Percentiles rank a stretch among this genome's conserved stretches.
Conservation (phyloP, 2,888 invertebrate species). For the Odontomyia ornata region DNA sequence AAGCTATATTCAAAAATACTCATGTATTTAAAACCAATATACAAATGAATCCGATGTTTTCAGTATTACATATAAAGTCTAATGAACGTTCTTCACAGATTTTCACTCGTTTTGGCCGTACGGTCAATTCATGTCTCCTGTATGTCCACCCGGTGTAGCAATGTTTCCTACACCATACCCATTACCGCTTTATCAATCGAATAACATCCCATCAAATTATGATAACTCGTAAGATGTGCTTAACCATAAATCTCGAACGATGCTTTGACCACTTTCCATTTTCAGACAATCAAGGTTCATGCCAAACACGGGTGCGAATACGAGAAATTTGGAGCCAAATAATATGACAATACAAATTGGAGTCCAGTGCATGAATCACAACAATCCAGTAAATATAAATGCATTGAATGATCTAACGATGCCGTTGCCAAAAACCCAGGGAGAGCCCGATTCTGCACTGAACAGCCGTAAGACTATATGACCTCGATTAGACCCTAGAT, state of each 20-base stretch:
- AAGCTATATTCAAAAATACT: neutral
- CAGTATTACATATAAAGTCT: too few species aligned
- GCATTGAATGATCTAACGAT: constrained; percentile 54
- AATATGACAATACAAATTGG: constrained; percentile 56
- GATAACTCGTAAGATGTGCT: constrained; percentile 26
- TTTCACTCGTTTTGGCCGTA: constrained; percentile 57
- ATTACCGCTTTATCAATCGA: constrained; percentile 54
- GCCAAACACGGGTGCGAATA: constrained; percentile 19
- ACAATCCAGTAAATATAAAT: constrained; percentile 55
- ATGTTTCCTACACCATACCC: constrained; percentile 53
- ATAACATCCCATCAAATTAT: constrained; percentile 47
- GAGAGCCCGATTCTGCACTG: constrained; percentile 39
- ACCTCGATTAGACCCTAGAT: neutral
- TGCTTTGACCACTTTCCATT: neutral
- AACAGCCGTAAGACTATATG: constrained; percentile 43
- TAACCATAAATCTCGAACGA: constrained; percentile 16
- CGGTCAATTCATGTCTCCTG: constrained; percentile 56
- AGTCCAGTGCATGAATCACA: constrained; percentile 55
- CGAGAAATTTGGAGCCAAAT: constrained; percentile 52
- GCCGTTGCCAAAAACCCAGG: constrained; percentile 51
- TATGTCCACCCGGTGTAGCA: constrained; percentile 54
- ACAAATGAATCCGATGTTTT: too few species aligned
- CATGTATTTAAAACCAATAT: too few species aligned
- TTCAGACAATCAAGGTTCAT: constrained; percentile 25
- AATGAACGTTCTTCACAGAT: constrained; percentile 49